Evolutionary conservation across 2,888 invertebrate genomes (phyloP), one percentile per base, ranked within the genome.

Genomic region (Melanostoma scalare): DNA sequence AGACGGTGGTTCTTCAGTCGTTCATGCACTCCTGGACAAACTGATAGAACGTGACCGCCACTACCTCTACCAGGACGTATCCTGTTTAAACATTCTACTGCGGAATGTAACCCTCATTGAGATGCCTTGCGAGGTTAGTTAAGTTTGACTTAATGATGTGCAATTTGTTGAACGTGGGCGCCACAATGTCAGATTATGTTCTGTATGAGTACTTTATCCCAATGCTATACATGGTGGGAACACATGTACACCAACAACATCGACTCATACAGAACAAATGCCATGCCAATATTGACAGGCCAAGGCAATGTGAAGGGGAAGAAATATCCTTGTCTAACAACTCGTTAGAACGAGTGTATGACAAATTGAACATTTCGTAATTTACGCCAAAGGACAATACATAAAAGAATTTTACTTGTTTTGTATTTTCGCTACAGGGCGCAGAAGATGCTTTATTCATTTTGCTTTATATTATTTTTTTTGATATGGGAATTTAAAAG

Each of bases 21-120:
- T 94, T 42, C 93, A 95, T 88, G 93, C 94, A 6, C 92, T 95
- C 44, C 90, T 96, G 69, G 94, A 94, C 86, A 93, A 93, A 88
- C 90, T 96, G 3, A 92, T 92, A 72, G 95, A 95, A 85, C 88
- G 89, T 77, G 93, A 93, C 78, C 93, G 94, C 71, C 91, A 93
- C 80, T 95, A 95, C 89, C 94, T 95, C 0, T 94, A 94, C 87
- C 95, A 96, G 88, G 89, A 95, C 68, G 93, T 95, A 0, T 92
- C 93, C 3, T 96, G 96, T 88, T 91, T 96, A 10, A 94, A 94
- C 87, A 88, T 96, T 38, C 89, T 96, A 3, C 88, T 96, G 60
- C 92, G 95, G 87, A 94, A 94, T 3, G 92, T 95, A 9, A 93
- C 95, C 1, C 92, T 90, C 78, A 92, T 95, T 30, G 90, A 90